Percentiles rank a stretch among this genome's conserved stretches.
Evolutionary conservation across 1,140 invertebrate species (phyloP).

Genomic region (Polypedilum vanderplanki): DNA sequence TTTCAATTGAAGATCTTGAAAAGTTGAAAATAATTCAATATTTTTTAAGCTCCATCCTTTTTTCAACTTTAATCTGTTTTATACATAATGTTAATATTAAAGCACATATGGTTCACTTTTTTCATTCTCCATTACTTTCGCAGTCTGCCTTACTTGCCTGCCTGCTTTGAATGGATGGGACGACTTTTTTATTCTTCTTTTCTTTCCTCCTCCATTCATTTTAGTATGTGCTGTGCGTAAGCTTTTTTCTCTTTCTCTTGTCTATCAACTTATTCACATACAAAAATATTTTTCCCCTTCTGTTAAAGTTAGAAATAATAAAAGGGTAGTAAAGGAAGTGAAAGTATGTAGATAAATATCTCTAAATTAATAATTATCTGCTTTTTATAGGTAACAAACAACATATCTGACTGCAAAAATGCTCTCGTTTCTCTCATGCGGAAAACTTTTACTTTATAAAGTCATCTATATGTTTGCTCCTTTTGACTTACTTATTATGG

Average conservation of each 20-base stretch:
- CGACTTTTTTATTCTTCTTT: not conserved
- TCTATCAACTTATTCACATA: not conserved
- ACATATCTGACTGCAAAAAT: not conserved
- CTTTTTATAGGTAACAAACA: not conserved
- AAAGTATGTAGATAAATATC: constrained; percentile 3
- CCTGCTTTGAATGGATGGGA: constrained; percentile 16
- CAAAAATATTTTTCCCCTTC: not conserved
- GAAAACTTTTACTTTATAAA: not conserved
- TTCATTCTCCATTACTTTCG: no score
- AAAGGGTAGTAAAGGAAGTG: not conserved
- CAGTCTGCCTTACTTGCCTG: not conserved
- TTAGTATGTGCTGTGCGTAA: not conserved
- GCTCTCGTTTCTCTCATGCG: not conserved
- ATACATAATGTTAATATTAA: constrained; percentile 22
- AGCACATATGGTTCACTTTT: constrained; percentile 10
- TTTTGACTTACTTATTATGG: not conserved
- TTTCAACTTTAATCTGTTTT: not conserved
- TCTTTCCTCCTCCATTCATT: not conserved
- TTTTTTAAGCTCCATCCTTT: not conserved
- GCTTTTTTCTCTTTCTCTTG: not conserved
- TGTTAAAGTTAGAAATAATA: not conserved
- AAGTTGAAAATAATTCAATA: not conserved
- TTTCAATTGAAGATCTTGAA: no score
- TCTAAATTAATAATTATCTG: constrained; percentile 20
- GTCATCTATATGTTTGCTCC: not conserved